Base-by-base conservation (phyloP, 2,888 invertebrate genomes). In the Xanthorhoe spadicearia region DNA sequence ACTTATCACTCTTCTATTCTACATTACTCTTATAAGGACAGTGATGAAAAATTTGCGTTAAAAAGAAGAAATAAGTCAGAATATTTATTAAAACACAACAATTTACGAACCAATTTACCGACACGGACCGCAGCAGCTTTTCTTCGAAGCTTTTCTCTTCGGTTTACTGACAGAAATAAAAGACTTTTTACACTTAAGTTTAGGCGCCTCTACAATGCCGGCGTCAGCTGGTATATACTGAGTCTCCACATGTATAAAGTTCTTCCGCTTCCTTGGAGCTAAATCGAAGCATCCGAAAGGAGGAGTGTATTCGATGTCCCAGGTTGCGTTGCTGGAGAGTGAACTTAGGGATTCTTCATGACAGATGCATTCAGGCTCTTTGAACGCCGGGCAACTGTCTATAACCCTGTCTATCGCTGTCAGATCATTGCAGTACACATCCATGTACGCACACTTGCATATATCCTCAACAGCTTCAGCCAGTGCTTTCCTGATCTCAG, bases 231-330 rank as follows among this genome's bases (percentile, higher is more conserved):
- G 88, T 51, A 88, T 80, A 74, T 96, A 96, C 76, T 96, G 96
- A 0, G 95, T 95, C 62, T 95, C 95, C 0, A 91, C 93, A 70
- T 95, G 94, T 1, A 94, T 85, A 71, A 94, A 94, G 0, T 86
- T 87, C 66, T 84, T 86, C 2, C 88, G 84, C 57, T 92, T 88
- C 9, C 94, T 89, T 0, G 94, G 88, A 64, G 94, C 90, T 0
- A 95, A 92, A 72, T 94, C 95, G 58, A 96, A 95, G 48, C 96
- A 92, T 0, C 95, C 96, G 50, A 95, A 95, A 0, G 96, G 96
- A 0, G 96, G 95, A 0, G 96, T 96, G 60, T 96, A 96, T 67
- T 95, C 96, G 49, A 96, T 95, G 75, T 96, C 95, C 85, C 95
- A 94, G 64, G 96, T 95, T 0, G 94, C 94, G 68, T 95, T 95